Conservation (phyloP, 2,888 invertebrate species). For the Eupithecia subfuscata region DNA sequence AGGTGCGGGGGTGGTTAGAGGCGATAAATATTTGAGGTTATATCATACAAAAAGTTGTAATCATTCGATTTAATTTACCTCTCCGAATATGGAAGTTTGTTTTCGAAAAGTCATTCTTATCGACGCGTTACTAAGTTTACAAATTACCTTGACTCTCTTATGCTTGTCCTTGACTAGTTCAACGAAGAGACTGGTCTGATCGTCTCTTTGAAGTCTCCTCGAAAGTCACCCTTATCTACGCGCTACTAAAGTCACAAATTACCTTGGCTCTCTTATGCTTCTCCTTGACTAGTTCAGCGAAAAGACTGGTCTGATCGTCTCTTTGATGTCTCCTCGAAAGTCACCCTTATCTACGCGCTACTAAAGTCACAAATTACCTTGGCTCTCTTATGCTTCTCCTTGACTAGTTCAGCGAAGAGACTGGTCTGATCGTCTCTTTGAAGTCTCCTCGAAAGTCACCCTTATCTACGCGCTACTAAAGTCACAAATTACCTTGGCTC, state of each 20-base stretch:
- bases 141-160: slow-evolving; percentile 88
- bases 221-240: no score
- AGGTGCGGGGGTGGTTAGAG: neutral
- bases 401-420: slow-evolving; percentile 94
- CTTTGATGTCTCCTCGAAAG: slow-evolving; percentile 83
- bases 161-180: slow-evolving; percentile 94
- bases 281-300: slow-evolving; percentile 94
- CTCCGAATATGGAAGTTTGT: no score
- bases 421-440: slow-evolving; percentile 94
- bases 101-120: no score
- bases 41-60: no score
- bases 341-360: no score
- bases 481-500: slow-evolving; percentile 86
- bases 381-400: slow-evolving; percentile 92
- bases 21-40: no score
- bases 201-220: slow-evolving; percentile 88
- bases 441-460: slow-evolving; percentile 77
- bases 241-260: neutral
- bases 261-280: slow-evolving; percentile 92
- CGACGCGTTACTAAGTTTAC: no score
- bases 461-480: no score
- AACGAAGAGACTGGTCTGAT: slow-evolving; percentile 95
- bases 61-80: no score
- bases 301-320: slow-evolving; percentile 95
- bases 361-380: slow-evolving; percentile 77